These are phyloP conservation scores for Sinocyclocheilus anophthalmus DNA, from an alignment of 2,113 vertebrate genomes.

Conservation along the genomic window DNA sequence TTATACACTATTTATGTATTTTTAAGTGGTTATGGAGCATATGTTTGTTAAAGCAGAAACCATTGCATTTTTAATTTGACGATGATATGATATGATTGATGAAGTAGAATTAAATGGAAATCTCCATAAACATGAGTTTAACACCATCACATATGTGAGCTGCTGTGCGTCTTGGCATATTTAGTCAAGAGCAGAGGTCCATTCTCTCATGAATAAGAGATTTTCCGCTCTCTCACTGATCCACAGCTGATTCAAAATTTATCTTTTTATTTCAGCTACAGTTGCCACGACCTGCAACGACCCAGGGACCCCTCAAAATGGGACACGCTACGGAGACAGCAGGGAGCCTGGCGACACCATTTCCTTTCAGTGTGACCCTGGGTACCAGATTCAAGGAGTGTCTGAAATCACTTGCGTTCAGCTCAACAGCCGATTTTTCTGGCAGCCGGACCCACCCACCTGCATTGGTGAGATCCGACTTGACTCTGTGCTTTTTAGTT, in stretches of 20 bases:
- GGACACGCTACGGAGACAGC: slow-evolving; percentile 91
- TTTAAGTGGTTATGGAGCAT: not conserved
- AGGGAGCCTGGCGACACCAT: slow-evolving; percentile 92
- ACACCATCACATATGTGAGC: not conserved
- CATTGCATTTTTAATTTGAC: not conserved
- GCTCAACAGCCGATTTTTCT: slow-evolving; percentile 91
- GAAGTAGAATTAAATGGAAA: not conserved
- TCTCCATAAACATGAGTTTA: not conserved
- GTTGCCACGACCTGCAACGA: slow-evolving; percentile 96
- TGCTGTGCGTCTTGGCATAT: not conserved
- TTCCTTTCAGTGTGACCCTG: slow-evolving; percentile 94
- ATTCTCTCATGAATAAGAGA: not conserved
- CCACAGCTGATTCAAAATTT: slow-evolving; percentile 37
- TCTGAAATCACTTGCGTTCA: slow-evolving; percentile 91
- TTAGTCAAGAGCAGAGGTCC: not conserved
- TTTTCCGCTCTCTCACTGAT: not conserved
- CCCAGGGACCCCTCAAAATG: slow-evolving; percentile 91
- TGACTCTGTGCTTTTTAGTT: not conserved
- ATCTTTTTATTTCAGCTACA: slow-evolving; percentile 77
- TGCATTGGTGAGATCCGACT: slow-evolving; percentile 84
- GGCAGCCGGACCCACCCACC: slow-evolving; percentile 94
- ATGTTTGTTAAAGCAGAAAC: not conserved
- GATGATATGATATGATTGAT: not conserved
- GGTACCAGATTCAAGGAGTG: slow-evolving; percentile 92
- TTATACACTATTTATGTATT: not conserved